Conservation (phyloP, 2,888 invertebrate genomes). For the Drosophila mimetica region DNA sequence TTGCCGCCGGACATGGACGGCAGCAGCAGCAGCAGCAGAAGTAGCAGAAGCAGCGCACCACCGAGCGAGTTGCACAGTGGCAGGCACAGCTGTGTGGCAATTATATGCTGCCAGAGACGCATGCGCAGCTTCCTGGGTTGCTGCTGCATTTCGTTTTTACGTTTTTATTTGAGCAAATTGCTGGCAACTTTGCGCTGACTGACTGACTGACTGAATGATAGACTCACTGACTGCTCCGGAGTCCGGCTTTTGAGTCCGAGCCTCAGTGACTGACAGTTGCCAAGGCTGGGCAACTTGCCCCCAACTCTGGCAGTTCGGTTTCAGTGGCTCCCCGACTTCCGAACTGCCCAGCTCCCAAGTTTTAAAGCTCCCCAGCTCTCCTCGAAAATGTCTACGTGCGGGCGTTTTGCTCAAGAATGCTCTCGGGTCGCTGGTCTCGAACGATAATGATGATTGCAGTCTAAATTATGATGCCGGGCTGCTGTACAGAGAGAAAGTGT, state of each 20-base stretch:
- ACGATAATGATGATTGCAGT: conserved; percentile 83
- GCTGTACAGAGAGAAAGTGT: conserved; percentile 48
- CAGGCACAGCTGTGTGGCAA: conserved; percentile 63
- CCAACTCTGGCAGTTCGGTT: conserved; percentile 8
- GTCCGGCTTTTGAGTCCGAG: conserved; percentile 51
- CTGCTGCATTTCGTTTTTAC: conserved; percentile 71
- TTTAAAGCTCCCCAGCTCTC: conserved; percentile 3
- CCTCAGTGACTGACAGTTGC: conserved; percentile 74
- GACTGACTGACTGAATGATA: conserved; percentile 78
- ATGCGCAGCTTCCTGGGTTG: conserved; percentile 68
- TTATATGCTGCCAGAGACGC: conserved; percentile 80
- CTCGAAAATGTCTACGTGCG: conserved; percentile 75
- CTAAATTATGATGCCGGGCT: conserved; percentile 82
- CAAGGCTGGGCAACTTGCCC: conserved; percentile 66
- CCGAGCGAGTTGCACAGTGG: conserved; percentile 45
- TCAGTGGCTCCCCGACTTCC: conserved; percentile 45
- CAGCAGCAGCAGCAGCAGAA: conserved; percentile 48
- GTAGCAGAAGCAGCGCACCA: conserved; percentile 19
- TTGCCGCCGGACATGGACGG: conserved; percentile 80
- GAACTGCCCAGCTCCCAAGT: conserved; percentile 1
- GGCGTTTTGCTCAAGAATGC: conserved; percentile 71
- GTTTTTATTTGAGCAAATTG: conserved; percentile 81
- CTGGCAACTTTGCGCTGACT: conserved; percentile 74
- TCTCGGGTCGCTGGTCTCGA: conserved; percentile 46
- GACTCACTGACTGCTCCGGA: conserved; percentile 69